A percentile compares a stretch with the other conserved stretches of the same genome.
Evolutionary conservation across 1,140 invertebrate species (phyloP).

Genomic region (Lasioglossum albipes): DNA sequence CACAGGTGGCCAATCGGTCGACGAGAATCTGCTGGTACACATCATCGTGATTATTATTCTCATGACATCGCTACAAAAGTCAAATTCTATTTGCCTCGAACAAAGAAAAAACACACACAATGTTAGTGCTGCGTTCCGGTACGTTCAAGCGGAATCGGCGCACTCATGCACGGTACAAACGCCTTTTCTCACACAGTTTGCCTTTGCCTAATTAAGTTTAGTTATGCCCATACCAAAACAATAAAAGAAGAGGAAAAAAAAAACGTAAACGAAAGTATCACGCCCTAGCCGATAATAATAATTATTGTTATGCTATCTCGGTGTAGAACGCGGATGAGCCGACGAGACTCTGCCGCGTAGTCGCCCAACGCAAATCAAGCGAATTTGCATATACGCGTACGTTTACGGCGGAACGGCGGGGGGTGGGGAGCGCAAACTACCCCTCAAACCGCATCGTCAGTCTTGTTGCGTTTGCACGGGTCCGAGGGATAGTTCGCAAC

Average conservation of each 20-base stretch:
- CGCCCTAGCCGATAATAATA: conserved; percentile 62
- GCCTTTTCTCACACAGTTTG: conserved; percentile 3
- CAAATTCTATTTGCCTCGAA: conserved; percentile 28
- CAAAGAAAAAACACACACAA: conserved; percentile 1
- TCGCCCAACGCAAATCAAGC: conserved; percentile 40
- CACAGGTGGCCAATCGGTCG: neutral
- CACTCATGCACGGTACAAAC: neutral
- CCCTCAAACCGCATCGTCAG: conserved; percentile 61
- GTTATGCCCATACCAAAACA: conserved; percentile 60
- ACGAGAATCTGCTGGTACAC: conserved; percentile 4
- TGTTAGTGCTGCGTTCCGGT: conserved; percentile 13
- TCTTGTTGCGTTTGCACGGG: conserved; percentile 68
- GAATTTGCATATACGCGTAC: conserved; percentile 48
- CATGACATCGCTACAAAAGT: conserved; percentile 17
- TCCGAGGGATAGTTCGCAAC: conserved; percentile 28
- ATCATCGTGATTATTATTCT: neutral
- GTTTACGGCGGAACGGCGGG: conserved; percentile 38
- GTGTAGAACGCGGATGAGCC: conserved; percentile 25
- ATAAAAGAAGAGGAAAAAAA: neutral
- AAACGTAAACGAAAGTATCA: conserved; percentile 48
- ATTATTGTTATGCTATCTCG: conserved; percentile 57
- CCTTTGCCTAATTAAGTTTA: conserved; percentile 61
- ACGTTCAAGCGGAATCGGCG: conserved; percentile 1
- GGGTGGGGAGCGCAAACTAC: conserved; percentile 15
- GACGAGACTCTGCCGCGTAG: conserved; percentile 19